phyloP scores from a whole-genome alignment of 2,888 invertebrate species.

The Rugalucina vietnamica region DNA sequence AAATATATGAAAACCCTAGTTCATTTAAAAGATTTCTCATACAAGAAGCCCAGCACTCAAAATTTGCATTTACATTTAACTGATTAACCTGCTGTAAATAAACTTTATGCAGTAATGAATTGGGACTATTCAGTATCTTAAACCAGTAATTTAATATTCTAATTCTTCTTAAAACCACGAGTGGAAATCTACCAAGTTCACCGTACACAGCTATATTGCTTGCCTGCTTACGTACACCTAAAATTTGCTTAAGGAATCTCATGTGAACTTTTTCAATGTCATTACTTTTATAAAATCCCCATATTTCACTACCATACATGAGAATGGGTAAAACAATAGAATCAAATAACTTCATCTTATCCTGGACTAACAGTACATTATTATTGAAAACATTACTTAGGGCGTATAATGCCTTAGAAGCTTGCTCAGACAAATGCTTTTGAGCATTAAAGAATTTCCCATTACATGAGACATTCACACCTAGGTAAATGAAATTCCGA shows the following conservation, averaged over 20 bases:
- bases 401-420: neutral
- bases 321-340: neutral
- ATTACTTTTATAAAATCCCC: neutral
- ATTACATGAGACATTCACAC: neutral
- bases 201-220: neutral
- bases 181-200: neutral
- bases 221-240: neutral
- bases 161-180: neutral
- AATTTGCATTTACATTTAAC: neutral
- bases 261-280: neutral
- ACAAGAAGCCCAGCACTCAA: neutral
- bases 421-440: neutral
- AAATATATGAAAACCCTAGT: neutral
- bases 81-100: neutral
- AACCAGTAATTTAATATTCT: neutral
- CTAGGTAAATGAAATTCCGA: neutral
- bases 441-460: no score
- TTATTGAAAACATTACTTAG: neutral
- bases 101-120: neutral
- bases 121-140: neutral
- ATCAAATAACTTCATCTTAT: neutral
- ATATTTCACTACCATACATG: slow-evolving; percentile 1
- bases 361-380: neutral
- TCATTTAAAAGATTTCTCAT: neutral
- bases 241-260: neutral